Evolutionary conservation across 2,888 invertebrate species (phyloP).

Genomic region (Serrognathus titanus): DNA sequence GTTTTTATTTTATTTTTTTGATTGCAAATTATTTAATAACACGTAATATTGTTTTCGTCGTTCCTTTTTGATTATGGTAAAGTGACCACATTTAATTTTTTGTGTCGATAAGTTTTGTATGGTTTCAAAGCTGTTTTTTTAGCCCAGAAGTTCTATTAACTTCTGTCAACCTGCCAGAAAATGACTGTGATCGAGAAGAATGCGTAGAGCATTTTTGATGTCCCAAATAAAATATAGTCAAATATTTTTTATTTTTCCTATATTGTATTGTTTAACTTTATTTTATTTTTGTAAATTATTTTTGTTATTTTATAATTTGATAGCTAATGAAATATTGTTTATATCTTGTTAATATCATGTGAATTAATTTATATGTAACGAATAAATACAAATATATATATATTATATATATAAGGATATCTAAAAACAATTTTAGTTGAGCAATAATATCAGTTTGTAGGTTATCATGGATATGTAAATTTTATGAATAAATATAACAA

Average conservation of each 20-base stretch:
- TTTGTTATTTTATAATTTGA: conserved; percentile 18
- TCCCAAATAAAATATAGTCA: not conserved
- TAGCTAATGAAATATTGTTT: conserved; percentile 16
- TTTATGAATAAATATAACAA: conserved; percentile 1
- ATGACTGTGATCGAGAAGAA: no score
- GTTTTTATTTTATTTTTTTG: no score
- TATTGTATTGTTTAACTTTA: conserved; percentile 17
- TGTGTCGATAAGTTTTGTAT: no score
- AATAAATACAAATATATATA: conserved; percentile 14
- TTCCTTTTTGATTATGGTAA: no score
- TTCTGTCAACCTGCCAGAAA: no score
- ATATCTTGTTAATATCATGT: conserved; percentile 19
- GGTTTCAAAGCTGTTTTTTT: no score
- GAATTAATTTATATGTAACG: conserved; percentile 22
- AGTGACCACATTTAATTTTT: no score
- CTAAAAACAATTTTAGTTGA: conserved; percentile 23
- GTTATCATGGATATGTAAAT: conserved; percentile 4
- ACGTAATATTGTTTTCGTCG: no score
- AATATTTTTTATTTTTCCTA: conserved; percentile 16
- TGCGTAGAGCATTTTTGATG: no score
- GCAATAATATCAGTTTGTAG: conserved; percentile 21
- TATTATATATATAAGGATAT: conserved; percentile 8
- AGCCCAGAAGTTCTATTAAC: no score
- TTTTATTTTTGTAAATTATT: conserved; percentile 26
- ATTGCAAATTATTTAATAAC: no score